phyloP scores from a whole-genome alignment of 64 coral and sea anemone genomes.

The Actinia equina region DNA sequence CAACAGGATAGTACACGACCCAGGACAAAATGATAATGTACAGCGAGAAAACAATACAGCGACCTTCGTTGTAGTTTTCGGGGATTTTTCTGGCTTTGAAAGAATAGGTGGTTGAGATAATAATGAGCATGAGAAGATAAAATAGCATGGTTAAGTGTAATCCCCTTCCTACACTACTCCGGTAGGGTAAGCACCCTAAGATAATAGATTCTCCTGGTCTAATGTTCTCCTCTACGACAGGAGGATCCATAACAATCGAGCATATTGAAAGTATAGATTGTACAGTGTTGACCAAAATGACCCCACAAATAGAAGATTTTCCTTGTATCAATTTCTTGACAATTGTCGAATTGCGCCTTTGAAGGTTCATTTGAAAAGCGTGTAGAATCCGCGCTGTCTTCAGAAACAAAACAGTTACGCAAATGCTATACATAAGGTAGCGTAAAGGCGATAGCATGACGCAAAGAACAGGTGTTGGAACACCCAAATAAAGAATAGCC shows the following conservation, averaged over 20 bases:
- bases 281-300: background rate
- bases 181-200: constrained; percentile 28
- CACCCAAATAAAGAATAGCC: constrained; percentile 25
- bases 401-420: constrained; percentile 31
- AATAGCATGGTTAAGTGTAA: background rate
- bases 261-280: background rate
- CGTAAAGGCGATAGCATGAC: constrained; percentile 25
- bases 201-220: constrained; percentile 6
- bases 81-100: constrained; percentile 44
- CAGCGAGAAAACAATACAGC: constrained; percentile 29
- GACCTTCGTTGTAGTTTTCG: constrained; percentile 43
- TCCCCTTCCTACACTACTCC: constrained; percentile 2
- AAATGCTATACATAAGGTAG: constrained; percentile 24
- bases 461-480: constrained; percentile 30
- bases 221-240: background rate
- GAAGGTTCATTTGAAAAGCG: constrained; percentile 11
- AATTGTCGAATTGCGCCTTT: background rate
- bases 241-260: constrained; percentile 25
- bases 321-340: background rate
- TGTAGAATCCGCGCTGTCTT: constrained; percentile 51
- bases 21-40: constrained; percentile 33
- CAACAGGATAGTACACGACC: constrained; percentile 26
- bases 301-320: background rate
- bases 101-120: constrained; percentile 9
- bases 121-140: background rate